Evolutionary conservation across 2,797 vertebrate species (phyloP).

Genomic region (Pipistrellus kuhlii): DNA sequence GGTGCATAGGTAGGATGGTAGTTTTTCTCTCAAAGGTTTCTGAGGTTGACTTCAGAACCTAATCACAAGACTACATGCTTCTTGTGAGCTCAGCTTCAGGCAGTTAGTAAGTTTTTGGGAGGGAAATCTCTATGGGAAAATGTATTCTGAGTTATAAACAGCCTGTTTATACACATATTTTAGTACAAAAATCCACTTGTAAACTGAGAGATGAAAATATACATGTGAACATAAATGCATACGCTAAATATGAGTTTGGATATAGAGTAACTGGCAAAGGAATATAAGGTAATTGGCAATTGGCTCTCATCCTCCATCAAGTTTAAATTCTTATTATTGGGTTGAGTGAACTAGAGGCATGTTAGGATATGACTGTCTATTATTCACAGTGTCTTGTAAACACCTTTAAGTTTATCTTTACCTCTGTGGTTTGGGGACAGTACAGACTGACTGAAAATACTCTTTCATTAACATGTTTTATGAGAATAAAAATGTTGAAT

Average conservation of each 20-base stretch:
- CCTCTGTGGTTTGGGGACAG: not conserved
- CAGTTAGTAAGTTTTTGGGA: constrained; percentile 10
- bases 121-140: not conserved
- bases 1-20: not conserved
- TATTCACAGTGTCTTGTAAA: not conserved
- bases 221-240: not conserved
- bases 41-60: not conserved
- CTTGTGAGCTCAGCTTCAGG: not conserved
- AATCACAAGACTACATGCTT: not conserved
- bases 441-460: not conserved
- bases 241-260: not conserved
- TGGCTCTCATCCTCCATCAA: not conserved
- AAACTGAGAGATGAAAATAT: constrained; percentile 20
- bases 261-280: not conserved
- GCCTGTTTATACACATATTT: constrained; percentile 49
- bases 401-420: not conserved
- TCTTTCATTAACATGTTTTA: not conserved
- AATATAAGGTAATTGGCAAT: not conserved
- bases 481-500: not conserved
- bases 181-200: constrained; percentile 45
- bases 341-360: not conserved
- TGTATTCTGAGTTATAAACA: constrained; percentile 56
- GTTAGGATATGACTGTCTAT: not conserved
- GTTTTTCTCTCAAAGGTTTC: not conserved
- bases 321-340: not conserved